phyloP scores from a whole-genome alignment of 2,888 invertebrate genomes.

The Iphiclides podalirius region DNA sequence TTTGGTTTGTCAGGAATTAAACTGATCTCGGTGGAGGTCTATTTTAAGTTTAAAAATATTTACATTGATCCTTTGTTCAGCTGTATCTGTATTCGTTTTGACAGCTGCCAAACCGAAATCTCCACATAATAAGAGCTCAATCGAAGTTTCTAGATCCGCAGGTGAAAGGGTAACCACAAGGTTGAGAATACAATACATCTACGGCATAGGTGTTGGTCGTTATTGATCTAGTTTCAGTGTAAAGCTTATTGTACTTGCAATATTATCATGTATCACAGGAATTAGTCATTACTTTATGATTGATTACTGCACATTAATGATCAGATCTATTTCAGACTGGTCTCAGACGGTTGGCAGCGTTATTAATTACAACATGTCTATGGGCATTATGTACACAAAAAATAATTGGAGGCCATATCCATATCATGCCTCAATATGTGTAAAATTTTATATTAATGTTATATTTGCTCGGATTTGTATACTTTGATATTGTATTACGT shows the following conservation, averaged over 20 bases:
- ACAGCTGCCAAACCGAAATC: conserved; percentile 25
- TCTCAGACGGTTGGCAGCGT: conserved; percentile 8
- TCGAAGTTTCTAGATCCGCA: conserved; percentile 33
- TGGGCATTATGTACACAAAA: conserved; percentile 17
- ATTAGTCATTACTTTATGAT: conserved; percentile 23
- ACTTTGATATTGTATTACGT: too few relatives aligned
- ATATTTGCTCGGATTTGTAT: too few relatives aligned
- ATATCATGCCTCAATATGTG: neutral
- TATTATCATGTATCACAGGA: conserved; percentile 9
- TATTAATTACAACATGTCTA: conserved; percentile 12
- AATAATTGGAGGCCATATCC: conserved; percentile 5
- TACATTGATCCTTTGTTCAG: too few relatives aligned
- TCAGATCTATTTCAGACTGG: conserved; percentile 15
- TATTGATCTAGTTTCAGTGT: conserved; percentile 19
- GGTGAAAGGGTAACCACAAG: conserved; percentile 37
- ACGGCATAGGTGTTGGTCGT: conserved; percentile 13
- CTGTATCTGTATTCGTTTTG: too few relatives aligned
- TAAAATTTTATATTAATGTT: neutral
- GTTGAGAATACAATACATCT: conserved; percentile 30
- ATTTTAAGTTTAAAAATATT: too few relatives aligned
- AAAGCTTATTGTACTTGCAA: neutral
- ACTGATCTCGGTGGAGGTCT: too few relatives aligned
- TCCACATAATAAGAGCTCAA: neutral
- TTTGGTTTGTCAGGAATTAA: too few relatives aligned
- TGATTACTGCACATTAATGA: conserved; percentile 11